Evolutionary conservation across 2,888 invertebrate genomes (phyloP).

Genomic region (Lasiommata megera): DNA sequence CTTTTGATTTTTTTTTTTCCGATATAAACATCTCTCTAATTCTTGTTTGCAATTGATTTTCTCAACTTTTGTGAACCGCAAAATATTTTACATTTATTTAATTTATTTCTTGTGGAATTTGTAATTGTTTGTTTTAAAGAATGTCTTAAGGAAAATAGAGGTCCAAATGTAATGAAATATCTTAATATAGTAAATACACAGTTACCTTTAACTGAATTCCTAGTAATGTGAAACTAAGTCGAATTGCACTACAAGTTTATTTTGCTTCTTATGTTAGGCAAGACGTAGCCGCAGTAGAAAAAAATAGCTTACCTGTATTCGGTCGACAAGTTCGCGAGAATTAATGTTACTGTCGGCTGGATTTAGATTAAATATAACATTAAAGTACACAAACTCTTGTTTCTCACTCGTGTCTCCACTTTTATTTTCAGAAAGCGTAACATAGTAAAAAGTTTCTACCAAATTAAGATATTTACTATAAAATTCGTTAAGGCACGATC

Average conservation of each 20-base stretch:
- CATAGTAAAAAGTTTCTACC: conserved; percentile 77
- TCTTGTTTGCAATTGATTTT: no score
- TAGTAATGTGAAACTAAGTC: no score
- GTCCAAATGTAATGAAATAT: no score
- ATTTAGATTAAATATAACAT: conserved; percentile 69
- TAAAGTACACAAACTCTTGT: conserved; percentile 65
- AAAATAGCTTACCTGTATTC: conserved; percentile 65
- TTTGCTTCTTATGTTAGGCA: not conserved
- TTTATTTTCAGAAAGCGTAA: conserved; percentile 69
- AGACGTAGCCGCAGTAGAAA: not conserved
- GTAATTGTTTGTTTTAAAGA: no score
- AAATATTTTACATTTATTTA: no score
- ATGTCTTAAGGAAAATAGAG: no score
- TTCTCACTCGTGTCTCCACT: conserved; percentile 54
- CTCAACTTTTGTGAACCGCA: no score
- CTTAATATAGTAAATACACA: no score
- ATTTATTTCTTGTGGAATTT: no score
- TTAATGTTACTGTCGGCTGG: conserved; percentile 66
- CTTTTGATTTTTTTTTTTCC: no score
- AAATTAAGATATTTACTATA: conserved; percentile 71
- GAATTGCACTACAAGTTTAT: not conserved
- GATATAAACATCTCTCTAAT: no score
- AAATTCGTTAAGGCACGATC: conserved; percentile 66
- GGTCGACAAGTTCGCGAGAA: conserved; percentile 60
- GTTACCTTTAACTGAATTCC: no score